Conservation (phyloP, 1,140 invertebrate species). For the Phenacoccus solenopsis region DNA sequence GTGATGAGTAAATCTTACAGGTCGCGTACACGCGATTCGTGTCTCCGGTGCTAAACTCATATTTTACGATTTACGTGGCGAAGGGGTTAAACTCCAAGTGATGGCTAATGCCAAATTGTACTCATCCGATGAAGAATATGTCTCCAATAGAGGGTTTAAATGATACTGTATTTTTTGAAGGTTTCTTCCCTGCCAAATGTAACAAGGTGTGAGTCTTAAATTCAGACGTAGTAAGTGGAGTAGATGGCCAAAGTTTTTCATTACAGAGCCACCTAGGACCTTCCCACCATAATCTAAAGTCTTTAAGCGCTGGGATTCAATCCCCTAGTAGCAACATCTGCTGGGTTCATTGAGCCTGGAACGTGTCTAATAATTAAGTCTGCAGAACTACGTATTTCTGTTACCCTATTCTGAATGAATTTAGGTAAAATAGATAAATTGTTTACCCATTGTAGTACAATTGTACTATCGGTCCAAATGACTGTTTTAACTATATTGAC, state of each 20-base stretch:
- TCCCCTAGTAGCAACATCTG: background rate
- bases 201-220: background rate
- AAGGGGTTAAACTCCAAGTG: conserved; percentile 84
- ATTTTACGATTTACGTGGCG: conserved; percentile 92
- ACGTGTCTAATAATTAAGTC: background rate
- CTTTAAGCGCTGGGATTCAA: background rate
- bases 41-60: conserved; percentile 88
- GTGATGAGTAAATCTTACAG: no score
- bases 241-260: background rate
- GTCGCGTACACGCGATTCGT: conserved; percentile 87
- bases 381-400: background rate
- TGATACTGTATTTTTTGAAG: no score
- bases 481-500: background rate
- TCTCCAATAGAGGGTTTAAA: no score
- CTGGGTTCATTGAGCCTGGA: background rate
- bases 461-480: background rate
- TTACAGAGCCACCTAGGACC: background rate
- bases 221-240: background rate
- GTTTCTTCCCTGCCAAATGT: no score
- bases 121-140: conserved; percentile 57
- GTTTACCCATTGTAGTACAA: background rate
- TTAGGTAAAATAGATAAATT: background rate
- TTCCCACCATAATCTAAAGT: background rate
- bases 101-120: conserved; percentile 78
- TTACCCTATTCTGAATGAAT: background rate